A percentile compares a stretch with the other conserved stretches of the same genome.
Evolutionary conservation across 2,797 vertebrate genomes (phyloP).

Genomic region (Tolypeutes matacus): DNA sequence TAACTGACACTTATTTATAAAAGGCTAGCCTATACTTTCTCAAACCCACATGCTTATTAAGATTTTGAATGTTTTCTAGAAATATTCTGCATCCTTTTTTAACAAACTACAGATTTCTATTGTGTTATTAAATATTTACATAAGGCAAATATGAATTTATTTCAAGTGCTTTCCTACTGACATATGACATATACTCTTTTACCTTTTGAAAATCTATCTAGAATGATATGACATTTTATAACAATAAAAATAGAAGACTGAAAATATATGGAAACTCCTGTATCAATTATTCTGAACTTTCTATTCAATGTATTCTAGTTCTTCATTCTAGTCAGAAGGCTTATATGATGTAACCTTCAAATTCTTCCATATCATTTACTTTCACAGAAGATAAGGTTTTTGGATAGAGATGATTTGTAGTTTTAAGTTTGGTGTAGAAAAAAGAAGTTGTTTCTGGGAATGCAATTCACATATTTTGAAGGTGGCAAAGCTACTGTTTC

Average conservation of each 20-base stretch:
- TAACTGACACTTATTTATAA: constrained; percentile 24
- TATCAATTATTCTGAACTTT: neutral
- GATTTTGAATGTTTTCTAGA: constrained; percentile 22
- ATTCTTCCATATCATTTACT: neutral
- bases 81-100: neutral
- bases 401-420: neutral
- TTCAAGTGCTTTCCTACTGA: neutral
- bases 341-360: neutral
- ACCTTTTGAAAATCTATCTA: neutral
- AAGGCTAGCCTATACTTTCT: neutral
- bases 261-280: neutral
- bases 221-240: neutral
- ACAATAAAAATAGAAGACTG: neutral
- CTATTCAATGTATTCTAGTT: neutral
- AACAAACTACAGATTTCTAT: neutral
- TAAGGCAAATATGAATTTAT: neutral
- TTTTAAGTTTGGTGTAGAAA: neutral
- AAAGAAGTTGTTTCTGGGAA: neutral
- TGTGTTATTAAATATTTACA: neutral
- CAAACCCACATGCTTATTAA: neutral
- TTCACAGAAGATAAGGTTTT: neutral
- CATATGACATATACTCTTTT: neutral
- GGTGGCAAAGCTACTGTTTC: neutral
- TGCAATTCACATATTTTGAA: neutral
- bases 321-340: neutral